Base-by-base conservation (phyloP, 2,113 vertebrate species). In the Tenebrosternarchus preto region DNA sequence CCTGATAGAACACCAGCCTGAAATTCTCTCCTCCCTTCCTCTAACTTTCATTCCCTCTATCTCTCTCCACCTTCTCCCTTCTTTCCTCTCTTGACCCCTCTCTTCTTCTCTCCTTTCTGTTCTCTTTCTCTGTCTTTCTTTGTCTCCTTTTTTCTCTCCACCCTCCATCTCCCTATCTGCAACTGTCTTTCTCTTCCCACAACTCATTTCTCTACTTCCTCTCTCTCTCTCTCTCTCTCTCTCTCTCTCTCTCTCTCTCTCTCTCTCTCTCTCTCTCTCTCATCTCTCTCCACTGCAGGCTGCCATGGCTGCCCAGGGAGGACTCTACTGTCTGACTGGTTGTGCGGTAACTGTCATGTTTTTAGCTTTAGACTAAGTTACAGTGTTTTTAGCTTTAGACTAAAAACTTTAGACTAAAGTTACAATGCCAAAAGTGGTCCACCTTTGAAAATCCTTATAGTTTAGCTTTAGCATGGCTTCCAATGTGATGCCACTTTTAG, bases 271-370 rank as follows among this genome's bases (percentile, higher is more conserved):
- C 20, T 8, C 19, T 70, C 66, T 4, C 0, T 0, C 3, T 25
- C 1, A 3, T 1, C 19, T 73, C 22, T 27, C n/a, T 24, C 25
- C 92, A 76, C 68, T 83, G 90, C 93, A 97, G 96, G 94, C 93
- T 56, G 93, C 97, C 78, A 93, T 97, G 85, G 95, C 94, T 59
- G 93, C 95, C 91, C 95, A 95, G 82, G 96, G 96, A 0, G 96
- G 96, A 90, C 91, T 97, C 43, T 98, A 97, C 93, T 98, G 96
- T 92, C 95, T 97, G 0, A 92, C 95, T 46, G 95, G 96, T 91
- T 97, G 96, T 86, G 87, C 84, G 90, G 96, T 97, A 96, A 95
- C 86, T 93, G 91, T 50, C 11, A 12, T 36, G 1, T 17, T 16
- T 17, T 61, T n/a, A 50, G 1, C 55, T 2, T 15, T 78, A 1